Base-by-base conservation (phyloP, 2,797 vertebrate genomes). In the Megaceryle alcyon region DNA sequence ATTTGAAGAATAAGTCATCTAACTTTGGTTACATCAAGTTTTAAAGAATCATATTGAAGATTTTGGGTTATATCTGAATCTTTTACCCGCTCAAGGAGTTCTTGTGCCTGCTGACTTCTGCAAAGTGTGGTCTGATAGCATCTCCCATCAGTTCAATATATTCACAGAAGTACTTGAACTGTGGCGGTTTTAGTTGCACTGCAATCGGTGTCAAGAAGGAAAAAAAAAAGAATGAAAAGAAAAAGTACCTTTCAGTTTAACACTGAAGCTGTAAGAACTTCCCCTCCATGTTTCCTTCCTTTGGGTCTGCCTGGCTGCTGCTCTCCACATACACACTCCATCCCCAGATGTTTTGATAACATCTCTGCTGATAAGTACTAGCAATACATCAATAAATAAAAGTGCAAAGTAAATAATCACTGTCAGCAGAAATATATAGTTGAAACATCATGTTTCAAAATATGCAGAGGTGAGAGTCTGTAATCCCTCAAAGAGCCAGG, bases 381-480 rank as follows among this genome's bases (percentile, higher is more conserved):
- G 71, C 59, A 65, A 53, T 87, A 76, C 57, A 93, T 93, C 94
- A 94, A 75, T 41, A 88, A 94, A 94, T 90, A 72, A 88, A 97
- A 95, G 91, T 61, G 44, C 79, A 78, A 87, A 88, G 73, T 92
- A 89, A 97, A 96, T 97, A 97, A 97, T 97, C 96, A 65, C 94
- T 95, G 86, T 97, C 96, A 93, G 83, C 86, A 88, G 88, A 83
- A 95, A 92, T 79, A 79, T 43, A 76, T 41, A 29, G 65, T 66
- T 18, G 7, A 94, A 83, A 92, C 86, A 73, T 81, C 82, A 61
- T 10, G 2, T 81, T 82, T 88, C 92, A 72, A 90, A 92, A 96
- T 78, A 66, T 8, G 72, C 71, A 65, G 87, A 92, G 59, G 86
- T 93, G 91, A 89, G 88, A 72, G 39, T 75, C 73, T 85, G 78